These are phyloP conservation scores for Eolophus roseicapilla DNA, from an alignment of 2,113 vertebrate genomes.

Conservation along the genomic window DNA sequence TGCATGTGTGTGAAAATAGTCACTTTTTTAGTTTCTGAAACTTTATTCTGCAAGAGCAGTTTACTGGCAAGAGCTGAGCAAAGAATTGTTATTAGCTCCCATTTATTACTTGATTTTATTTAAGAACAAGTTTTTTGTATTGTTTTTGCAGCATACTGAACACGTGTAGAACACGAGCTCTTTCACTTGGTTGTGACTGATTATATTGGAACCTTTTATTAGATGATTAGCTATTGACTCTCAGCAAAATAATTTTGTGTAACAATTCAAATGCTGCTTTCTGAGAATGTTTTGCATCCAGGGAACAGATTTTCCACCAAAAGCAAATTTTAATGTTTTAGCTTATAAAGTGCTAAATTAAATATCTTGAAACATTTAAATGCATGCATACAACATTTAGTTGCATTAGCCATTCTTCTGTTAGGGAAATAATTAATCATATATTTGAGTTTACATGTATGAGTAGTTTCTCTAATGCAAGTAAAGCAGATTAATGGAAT, in stretches of 20 bases:
- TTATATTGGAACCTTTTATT: not conserved
- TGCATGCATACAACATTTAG: not conserved
- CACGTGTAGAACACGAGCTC: not conserved
- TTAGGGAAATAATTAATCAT: not conserved
- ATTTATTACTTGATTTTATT: not conserved
- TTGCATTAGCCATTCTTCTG: not conserved
- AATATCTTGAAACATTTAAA: not conserved
- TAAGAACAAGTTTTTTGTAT: not conserved
- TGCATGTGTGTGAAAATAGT: not conserved
- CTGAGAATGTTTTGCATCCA: not conserved
- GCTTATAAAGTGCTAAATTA: not conserved
- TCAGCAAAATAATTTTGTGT: not conserved
- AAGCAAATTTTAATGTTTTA: not conserved
- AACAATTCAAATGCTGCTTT: not conserved
- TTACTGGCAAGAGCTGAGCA: not conserved
- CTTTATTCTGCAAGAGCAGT: not conserved
- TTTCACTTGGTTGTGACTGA: not conserved
- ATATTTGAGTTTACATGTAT: not conserved
- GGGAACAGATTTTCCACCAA: not conserved
- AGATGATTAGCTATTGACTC: not conserved
- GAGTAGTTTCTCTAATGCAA: constrained; percentile 8
- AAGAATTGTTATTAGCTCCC: not conserved
- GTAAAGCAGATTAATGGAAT: constrained; percentile 46
- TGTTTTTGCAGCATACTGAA: not conserved
- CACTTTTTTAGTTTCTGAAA: not conserved